A percentile compares a stretch with the other conserved stretches of the same genome.
Conservation (phyloP, 2,888 invertebrate species). For the Branchellion lobata region DNA sequence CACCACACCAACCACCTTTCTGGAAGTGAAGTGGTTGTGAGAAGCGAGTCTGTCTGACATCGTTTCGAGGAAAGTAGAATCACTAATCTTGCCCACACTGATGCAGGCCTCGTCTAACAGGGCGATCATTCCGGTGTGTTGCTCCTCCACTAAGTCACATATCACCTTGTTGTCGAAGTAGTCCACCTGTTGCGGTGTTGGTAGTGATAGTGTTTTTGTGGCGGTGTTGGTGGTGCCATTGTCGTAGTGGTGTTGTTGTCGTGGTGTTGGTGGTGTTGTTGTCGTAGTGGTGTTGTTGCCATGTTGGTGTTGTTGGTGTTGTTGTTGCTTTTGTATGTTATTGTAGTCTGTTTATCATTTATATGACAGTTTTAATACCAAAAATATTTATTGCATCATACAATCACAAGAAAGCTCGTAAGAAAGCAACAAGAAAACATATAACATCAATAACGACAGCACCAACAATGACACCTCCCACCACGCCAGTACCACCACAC, state of each 20-base stretch:
- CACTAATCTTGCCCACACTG: constrained; percentile 86
- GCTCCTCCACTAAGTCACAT: constrained; percentile 89
- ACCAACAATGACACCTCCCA: too few species aligned
- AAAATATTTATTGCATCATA: too few species aligned
- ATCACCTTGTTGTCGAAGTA: constrained; percentile 82
- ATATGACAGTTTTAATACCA: too few species aligned
- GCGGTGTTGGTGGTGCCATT: background rate
- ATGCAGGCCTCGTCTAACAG: constrained; percentile 96
- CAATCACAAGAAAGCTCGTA: too few species aligned
- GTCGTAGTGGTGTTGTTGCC: too few species aligned
- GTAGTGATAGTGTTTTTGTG: background rate
- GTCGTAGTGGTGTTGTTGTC: background rate
- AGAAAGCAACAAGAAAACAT: too few species aligned
- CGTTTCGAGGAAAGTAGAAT: constrained; percentile 80
- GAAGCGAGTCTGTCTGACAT: constrained; percentile 83
- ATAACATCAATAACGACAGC: too few species aligned
- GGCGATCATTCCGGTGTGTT: constrained; percentile 77
- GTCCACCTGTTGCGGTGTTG: constrained; percentile 67
- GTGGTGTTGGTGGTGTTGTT: background rate
- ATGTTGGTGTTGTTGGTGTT: too few species aligned
- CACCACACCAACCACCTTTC: too few species aligned
- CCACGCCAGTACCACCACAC: too few species aligned
- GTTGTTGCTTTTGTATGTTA: too few species aligned
- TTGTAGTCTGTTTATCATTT: too few species aligned
- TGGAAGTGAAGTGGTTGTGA: constrained; percentile 84